Conservation (phyloP, 2,113 vertebrate genomes). For the Callaeas wilsoni region DNA sequence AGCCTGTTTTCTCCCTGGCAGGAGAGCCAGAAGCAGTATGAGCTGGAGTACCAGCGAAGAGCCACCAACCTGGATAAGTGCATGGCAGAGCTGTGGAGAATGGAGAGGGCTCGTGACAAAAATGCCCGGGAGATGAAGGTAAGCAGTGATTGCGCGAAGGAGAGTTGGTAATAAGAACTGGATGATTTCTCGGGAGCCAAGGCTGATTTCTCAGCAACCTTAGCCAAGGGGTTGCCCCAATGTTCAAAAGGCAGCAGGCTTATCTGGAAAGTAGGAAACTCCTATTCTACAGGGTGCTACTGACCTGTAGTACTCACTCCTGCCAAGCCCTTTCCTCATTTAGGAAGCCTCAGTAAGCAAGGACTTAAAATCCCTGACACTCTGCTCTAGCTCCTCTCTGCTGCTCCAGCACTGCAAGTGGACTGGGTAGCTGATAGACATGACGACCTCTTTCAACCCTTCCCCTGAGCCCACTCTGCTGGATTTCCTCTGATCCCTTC, state of each 20-base stretch:
- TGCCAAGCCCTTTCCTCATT: not conserved
- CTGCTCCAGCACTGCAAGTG: not conserved
- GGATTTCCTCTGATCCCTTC: not conserved
- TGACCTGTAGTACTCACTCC: not conserved
- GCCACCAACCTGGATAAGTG: conserved; percentile 75
- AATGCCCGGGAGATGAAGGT: conserved; percentile 78
- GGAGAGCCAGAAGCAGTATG: conserved; percentile 86
- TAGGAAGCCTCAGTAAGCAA: not conserved
- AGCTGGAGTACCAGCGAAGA: conserved; percentile 82
- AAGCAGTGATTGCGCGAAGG: not conserved
- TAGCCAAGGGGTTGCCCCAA: not conserved
- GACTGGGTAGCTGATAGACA: not conserved
- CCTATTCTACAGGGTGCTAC: not conserved
- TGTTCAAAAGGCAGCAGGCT: not conserved
- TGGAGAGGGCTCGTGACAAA: conserved; percentile 77
- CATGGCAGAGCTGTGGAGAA: conserved; percentile 80
- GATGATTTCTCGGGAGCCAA: not conserved
- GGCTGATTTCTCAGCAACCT: not conserved
- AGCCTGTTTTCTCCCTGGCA: conserved; percentile 40
- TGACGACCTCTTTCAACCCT: not conserved
- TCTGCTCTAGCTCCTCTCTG: not conserved
- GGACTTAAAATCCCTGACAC: not conserved
- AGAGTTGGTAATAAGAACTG: not conserved
- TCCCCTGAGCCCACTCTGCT: not conserved
- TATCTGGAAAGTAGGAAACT: not conserved